These are phyloP conservation scores for Pterocles gutturalis DNA, from an alignment of 2,113 vertebrate genomes.

Conservation along the genomic window DNA sequence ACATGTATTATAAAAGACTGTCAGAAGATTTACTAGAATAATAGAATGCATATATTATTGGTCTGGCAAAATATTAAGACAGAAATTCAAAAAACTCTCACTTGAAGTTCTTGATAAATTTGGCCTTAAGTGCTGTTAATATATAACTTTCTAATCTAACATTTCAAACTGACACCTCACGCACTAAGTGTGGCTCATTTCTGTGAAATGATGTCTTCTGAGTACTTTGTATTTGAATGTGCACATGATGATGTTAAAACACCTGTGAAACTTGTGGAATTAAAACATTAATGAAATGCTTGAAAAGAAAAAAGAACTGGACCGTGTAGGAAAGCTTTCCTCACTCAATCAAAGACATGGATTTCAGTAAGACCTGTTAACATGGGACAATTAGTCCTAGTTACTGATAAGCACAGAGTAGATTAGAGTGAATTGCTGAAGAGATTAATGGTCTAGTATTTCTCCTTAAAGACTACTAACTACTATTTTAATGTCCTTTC, in stretches of 20 bases:
- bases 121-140: background rate
- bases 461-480: background rate
- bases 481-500: background rate
- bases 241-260: background rate
- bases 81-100: background rate
- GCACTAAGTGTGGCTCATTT: background rate
- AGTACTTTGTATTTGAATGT: background rate
- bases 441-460: background rate
- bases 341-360: background rate
- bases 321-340: background rate
- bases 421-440: conserved; percentile 1
- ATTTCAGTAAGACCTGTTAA: background rate
- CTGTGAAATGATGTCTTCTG: background rate
- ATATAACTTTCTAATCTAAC: background rate
- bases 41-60: background rate
- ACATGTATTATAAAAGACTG: background rate
- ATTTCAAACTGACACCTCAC: background rate
- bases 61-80: background rate
- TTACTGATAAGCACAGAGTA: background rate
- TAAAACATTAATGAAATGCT: background rate
- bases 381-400: background rate
- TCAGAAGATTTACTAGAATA: background rate
- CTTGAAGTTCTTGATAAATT: background rate
- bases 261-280: background rate
- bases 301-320: background rate